These are phyloP conservation scores for Epinotia demarniana DNA, from an alignment of 2,888 invertebrate species.

Conservation along the genomic window DNA sequence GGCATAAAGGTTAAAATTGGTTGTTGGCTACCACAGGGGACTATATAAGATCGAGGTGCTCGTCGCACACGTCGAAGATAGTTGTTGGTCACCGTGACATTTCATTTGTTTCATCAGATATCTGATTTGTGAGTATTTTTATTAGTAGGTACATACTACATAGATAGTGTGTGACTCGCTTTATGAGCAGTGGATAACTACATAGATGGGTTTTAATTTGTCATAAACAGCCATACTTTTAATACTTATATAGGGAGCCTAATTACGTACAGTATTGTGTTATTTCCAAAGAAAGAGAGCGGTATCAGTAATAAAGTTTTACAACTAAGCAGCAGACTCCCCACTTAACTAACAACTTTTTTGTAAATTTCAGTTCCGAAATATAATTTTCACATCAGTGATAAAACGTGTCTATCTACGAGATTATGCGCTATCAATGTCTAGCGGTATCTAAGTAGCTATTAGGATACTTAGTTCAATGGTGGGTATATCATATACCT, in stretches of 20 bases:
- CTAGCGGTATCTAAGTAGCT: neutral
- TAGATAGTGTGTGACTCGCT: neutral
- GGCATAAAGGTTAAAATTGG: slow-evolving; percentile 10
- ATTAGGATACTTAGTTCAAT: too few relatives aligned
- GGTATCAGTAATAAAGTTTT: too few relatives aligned
- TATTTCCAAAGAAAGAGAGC: too few relatives aligned
- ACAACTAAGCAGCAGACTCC: too few relatives aligned
- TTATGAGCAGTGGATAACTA: neutral
- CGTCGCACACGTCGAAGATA: neutral
- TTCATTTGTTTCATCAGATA: neutral
- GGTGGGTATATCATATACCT: too few relatives aligned
- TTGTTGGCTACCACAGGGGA: neutral
- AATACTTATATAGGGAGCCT: too few relatives aligned
- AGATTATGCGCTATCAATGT: neutral
- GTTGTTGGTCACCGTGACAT: neutral
- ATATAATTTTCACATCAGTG: neutral
- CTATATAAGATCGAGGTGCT: too few relatives aligned
- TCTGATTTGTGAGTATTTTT: too few relatives aligned
- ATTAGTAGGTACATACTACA: too few relatives aligned
- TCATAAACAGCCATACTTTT: too few relatives aligned
- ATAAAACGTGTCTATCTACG: neutral
- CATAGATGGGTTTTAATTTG: neutral
- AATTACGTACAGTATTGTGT: too few relatives aligned
- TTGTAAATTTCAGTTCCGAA: neutral
- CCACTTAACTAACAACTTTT: neutral